Evolutionary conservation across 2,797 vertebrate species (phyloP).

Genomic region (Sebastolobus alascanus): DNA sequence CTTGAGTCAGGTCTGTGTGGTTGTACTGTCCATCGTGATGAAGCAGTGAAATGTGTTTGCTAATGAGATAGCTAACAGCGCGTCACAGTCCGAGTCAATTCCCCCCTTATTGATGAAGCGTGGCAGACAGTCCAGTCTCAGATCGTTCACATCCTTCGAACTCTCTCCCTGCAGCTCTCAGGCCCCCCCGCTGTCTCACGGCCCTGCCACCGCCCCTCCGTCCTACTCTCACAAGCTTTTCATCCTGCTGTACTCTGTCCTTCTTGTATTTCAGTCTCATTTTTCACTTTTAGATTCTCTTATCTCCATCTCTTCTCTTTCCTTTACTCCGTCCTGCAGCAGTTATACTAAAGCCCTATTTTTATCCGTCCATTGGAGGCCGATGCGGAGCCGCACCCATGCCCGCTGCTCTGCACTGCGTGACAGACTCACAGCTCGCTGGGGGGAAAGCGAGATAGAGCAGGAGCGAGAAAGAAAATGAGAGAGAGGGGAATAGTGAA

Average conservation of each 20-base stretch:
- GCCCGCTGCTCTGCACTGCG: constrained; percentile 63
- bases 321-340: constrained; percentile 67
- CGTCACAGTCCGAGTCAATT: constrained; percentile 62
- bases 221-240: not conserved
- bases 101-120: constrained; percentile 57
- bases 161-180: constrained; percentile 50
- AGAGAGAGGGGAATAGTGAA: constrained; percentile 62
- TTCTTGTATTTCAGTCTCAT: constrained; percentile 36
- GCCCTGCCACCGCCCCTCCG: constrained; percentile 3
- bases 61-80: constrained; percentile 57
- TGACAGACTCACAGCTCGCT: constrained; percentile 71
- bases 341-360: constrained; percentile 68
- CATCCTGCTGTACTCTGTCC: constrained; percentile 8
- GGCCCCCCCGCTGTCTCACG: constrained; percentile 47
- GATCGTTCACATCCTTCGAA: constrained; percentile 51
- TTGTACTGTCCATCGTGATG: constrained; percentile 51
- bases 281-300: constrained; percentile 36
- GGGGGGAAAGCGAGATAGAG: constrained; percentile 60
- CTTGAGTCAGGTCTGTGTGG: constrained; percentile 65
- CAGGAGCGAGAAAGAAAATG: constrained; percentile 51
- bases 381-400: constrained; percentile 69
- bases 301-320: constrained; percentile 48
- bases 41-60: constrained; percentile 56
- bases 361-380: constrained; percentile 71
- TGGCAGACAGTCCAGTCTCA: constrained; percentile 57